phyloP scores from a whole-genome alignment of 2,113 vertebrate species.

The Protomyctophum bolini region DNA sequence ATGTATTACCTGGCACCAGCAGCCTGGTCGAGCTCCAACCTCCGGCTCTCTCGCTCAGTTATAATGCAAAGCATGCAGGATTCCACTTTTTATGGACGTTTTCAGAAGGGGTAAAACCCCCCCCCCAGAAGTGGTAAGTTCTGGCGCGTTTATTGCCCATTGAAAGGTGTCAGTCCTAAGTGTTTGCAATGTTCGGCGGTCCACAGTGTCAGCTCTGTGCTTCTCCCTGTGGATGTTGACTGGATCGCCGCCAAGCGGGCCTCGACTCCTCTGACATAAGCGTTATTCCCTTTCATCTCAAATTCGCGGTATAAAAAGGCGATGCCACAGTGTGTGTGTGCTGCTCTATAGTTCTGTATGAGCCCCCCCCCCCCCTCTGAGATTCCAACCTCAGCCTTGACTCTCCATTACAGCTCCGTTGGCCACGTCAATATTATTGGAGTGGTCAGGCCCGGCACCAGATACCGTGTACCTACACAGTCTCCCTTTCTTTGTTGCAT shows the following conservation, averaged over 20 bases:
- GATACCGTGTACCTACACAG: background rate
- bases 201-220: conserved; percentile 28
- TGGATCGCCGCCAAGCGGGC: conserved; percentile 36
- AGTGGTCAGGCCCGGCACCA: background rate
- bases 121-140: background rate
- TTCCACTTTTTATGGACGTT: conserved; percentile 11
- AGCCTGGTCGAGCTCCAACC: conserved; percentile 55
- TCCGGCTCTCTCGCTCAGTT: conserved; percentile 13
- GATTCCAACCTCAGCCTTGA: background rate
- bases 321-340: background rate
- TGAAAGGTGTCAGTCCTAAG: conserved; percentile 23
- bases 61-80: background rate
- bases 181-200: background rate
- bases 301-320: background rate
- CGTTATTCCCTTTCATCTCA: conserved; percentile 16
- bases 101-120: background rate
- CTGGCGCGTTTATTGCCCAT: background rate
- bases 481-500: background rate
- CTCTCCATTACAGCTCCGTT: background rate
- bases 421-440: background rate
- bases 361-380: background rate
- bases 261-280: background rate
- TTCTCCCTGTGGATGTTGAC: conserved; percentile 40
- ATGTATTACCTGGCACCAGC: conserved; percentile 74
- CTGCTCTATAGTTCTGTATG: background rate